Percentiles rank a stretch among this genome's conserved stretches.
phyloP scores from a whole-genome alignment of 2,113 vertebrate genomes.

The Hiodon tergisus region DNA sequence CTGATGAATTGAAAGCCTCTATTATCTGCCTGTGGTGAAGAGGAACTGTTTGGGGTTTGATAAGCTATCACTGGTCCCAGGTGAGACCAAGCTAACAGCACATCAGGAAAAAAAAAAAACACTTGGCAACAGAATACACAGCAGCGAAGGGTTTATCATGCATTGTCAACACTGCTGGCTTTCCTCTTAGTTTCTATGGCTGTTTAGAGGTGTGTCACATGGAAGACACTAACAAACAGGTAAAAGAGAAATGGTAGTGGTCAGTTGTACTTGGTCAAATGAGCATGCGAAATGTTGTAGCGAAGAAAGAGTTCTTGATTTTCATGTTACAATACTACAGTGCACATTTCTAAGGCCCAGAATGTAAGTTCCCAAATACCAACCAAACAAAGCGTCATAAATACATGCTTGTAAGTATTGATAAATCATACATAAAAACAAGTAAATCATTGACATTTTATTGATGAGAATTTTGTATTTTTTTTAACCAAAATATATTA shows the following conservation, averaged over 20 bases:
- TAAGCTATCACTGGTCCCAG: slow-evolving; percentile 99
- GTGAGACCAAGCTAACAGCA: slow-evolving; percentile 86
- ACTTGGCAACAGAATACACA: slow-evolving; percentile 70
- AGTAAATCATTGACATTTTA: no score
- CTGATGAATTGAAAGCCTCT: slow-evolving; percentile 82
- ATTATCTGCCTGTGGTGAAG: slow-evolving; percentile 78
- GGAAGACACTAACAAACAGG: background rate
- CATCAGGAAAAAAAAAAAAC: slow-evolving; percentile 78
- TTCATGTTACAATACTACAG: no score
- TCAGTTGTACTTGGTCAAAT: no score
- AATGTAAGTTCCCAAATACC: no score
- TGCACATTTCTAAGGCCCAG: no score
- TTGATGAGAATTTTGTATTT: no score
- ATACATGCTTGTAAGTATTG: no score
- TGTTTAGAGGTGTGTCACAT: background rate
- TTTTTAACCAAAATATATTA: no score
- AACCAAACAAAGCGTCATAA: no score
- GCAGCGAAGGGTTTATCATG: slow-evolving; percentile 71
- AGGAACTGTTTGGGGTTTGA: slow-evolving; percentile 97
- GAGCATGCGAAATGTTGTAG: no score
- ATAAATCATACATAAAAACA: no score
- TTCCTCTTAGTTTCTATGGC: slow-evolving; percentile 8
- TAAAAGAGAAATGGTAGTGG: background rate
- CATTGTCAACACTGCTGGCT: slow-evolving; percentile 51
- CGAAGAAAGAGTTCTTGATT: no score